A percentile compares a stretch with the other conserved stretches of the same genome.
phyloP scores from a whole-genome alignment of 2,113 vertebrate species.

The Clupea harengus region DNA sequence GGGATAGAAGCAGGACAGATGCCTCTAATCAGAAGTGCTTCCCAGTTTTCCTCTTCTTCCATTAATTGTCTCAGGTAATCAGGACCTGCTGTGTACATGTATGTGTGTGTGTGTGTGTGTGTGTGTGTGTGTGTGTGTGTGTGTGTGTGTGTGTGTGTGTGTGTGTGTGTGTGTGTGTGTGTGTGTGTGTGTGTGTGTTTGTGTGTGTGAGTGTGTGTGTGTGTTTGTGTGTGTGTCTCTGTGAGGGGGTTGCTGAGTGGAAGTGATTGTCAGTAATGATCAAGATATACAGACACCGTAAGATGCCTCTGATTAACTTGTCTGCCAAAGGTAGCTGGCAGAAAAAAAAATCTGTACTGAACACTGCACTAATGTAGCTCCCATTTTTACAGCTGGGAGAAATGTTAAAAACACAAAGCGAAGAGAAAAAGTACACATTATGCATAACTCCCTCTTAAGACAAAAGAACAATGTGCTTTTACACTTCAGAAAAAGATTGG shows the following conservation, averaged over 20 bases:
- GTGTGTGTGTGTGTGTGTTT: background rate
- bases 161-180: background rate
- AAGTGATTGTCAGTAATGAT: conserved; percentile 33
- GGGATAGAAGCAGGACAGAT: conserved; percentile 62
- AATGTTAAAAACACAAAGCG: background rate
- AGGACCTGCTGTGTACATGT: conserved; percentile 41
- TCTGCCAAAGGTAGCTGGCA: background rate
- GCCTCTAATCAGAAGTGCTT: conserved; percentile 62
- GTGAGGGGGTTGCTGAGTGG: background rate
- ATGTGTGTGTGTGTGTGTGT: background rate
- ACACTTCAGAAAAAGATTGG: background rate
- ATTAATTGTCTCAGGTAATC: conserved; percentile 62
- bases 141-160: too few relatives aligned
- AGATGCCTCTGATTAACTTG: background rate
- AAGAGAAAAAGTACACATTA: background rate
- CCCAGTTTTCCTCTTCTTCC: conserved; percentile 49
- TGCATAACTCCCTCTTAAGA: background rate
- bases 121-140: background rate
- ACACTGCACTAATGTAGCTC: background rate
- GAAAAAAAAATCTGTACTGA: background rate
- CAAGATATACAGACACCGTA: conserved; percentile 24
- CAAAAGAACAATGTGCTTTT: conserved; percentile 5
- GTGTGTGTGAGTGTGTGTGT: conserved; percentile 6
- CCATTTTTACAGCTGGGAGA: background rate
- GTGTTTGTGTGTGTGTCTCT: background rate